Conservation (phyloP, 35 echinoderm and acorn worm genomes). For the Heliocidaris erythrogramma region DNA sequence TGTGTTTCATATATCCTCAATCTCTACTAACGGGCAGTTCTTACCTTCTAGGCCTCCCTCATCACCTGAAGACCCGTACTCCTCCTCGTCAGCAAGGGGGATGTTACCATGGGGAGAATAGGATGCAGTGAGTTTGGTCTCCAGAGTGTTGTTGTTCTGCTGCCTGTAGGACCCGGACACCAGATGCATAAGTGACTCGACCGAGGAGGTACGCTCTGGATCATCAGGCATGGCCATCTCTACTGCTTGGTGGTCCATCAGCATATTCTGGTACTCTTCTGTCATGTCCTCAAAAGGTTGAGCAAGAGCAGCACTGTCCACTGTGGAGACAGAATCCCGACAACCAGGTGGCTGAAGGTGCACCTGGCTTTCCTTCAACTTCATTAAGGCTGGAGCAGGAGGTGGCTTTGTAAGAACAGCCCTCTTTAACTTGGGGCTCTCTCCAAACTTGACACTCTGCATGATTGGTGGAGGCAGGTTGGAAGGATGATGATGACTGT, state of each 20-base stretch:
- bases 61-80: neutral
- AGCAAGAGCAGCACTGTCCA: conserved; percentile 71
- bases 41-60: conserved; percentile 19
- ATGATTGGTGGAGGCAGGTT: conserved; percentile 17
- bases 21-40: conserved; percentile 11
- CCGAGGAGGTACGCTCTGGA: conserved; percentile 40
- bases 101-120: neutral
- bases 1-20: neutral
- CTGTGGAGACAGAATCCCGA: conserved; percentile 69
- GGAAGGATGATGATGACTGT: neutral
- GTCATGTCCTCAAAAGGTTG: conserved; percentile 84
- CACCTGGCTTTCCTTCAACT: conserved; percentile 3
- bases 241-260: conserved; percentile 52
- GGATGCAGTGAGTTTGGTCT: neutral
- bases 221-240: neutral
- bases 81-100: conserved; percentile 29
- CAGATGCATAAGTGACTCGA: conserved; percentile 62
- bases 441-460: conserved; percentile 34
- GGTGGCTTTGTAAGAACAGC: conserved; percentile 15
- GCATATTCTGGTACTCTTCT: conserved; percentile 65
- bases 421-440: conserved; percentile 14
- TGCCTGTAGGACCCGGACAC: neutral
- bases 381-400: neutral
- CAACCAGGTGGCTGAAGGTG: conserved; percentile 33
- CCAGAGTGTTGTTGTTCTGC: neutral